Evolutionary conservation across 2,797 vertebrate species (phyloP), one percentile per base, ranked within the genome.

Genomic region (Scleropages formosus): DNA sequence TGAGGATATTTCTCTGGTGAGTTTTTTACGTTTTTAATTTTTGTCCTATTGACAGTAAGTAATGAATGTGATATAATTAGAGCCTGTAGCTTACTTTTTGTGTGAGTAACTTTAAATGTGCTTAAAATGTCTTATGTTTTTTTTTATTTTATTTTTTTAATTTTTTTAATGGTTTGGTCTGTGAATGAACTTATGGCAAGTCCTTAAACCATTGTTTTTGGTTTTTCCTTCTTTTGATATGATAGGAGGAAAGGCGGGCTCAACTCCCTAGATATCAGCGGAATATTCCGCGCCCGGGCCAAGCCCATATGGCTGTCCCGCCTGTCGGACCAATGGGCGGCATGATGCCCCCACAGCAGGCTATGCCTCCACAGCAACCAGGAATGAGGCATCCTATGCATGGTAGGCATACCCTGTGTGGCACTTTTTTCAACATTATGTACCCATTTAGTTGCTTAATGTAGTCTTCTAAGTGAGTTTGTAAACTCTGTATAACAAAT

Each of bases 1-100:
- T 98, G 98, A 99, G 95, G 97, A 98, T 95, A 96, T 98, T 93
- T 99, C 98, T 77, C 93, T 99, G 97, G 98, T 99, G 94, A 99
- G 98, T 99, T 87, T 58, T 76, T 16, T 18, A 87, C 79, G 89
- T 84, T 90, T 88, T 81, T 78, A n/a, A n/a, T 63, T 85, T 90
- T 87, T 90, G 80, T 83, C 79, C 87, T 91, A 39, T 93, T 85
- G 89, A 93, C 88, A 89, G 89, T 94, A 89, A 93, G 92, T 93
- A 93, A 92, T 87, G 31, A 93, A 92, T 71, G 68, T 56, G 51
- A 22, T 9, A 26, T 67, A 67, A 39, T n/a, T n/a, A 58, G 84
- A 84, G 79, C 82, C 85, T 89, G 85, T 73, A 59, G 12, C 80
- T 31, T 46, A 72, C 72, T 58, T 66, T 18, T 78, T 56, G 53